Evolutionary conservation across 2,888 invertebrate genomes (phyloP).

Genomic region (Ctenicera cuprea): DNA sequence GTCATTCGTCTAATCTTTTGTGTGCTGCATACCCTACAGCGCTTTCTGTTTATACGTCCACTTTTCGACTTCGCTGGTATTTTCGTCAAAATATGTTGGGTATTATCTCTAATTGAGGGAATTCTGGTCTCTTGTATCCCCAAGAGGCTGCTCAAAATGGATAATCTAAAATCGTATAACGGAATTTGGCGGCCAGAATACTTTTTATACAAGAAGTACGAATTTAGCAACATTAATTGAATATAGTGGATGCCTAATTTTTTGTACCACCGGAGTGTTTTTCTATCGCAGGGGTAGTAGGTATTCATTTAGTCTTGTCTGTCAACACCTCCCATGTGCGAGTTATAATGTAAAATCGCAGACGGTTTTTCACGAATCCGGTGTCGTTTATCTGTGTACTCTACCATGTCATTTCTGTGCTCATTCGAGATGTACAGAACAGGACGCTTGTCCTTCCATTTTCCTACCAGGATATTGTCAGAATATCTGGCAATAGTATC

Average conservation of each 20-base stretch:
- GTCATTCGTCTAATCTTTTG: conserved; percentile 29
- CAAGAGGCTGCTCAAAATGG: conserved; percentile 12
- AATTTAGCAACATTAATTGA: conserved; percentile 17
- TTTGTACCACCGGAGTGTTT: conserved; percentile 53
- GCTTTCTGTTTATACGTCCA: conserved; percentile 23
- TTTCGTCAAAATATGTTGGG: conserved; percentile 25
- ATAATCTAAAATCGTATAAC: conserved; percentile 13
- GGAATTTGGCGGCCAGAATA: background rate
- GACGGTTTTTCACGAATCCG: conserved; percentile 52
- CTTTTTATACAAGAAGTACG: conserved; percentile 15
- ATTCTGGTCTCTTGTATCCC: background rate
- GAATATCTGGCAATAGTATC: conserved; percentile 23
- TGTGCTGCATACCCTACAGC: conserved; percentile 26
- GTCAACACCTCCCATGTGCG: conserved; percentile 54
- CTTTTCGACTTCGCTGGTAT: background rate
- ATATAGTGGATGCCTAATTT: conserved; percentile 39
- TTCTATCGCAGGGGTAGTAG: conserved; percentile 54
- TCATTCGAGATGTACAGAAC: conserved; percentile 55
- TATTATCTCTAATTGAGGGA: background rate
- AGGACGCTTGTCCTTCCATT: conserved; percentile 56
- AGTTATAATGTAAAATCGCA: conserved; percentile 53
- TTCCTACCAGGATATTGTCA: conserved; percentile 44
- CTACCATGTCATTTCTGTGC: conserved; percentile 44
- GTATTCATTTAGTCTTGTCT: conserved; percentile 56
- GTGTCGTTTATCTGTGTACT: conserved; percentile 34